Evolutionary conservation across 2,888 invertebrate genomes (phyloP), one percentile per base, ranked within the genome.

Genomic region (Hemaris fuciformis): DNA sequence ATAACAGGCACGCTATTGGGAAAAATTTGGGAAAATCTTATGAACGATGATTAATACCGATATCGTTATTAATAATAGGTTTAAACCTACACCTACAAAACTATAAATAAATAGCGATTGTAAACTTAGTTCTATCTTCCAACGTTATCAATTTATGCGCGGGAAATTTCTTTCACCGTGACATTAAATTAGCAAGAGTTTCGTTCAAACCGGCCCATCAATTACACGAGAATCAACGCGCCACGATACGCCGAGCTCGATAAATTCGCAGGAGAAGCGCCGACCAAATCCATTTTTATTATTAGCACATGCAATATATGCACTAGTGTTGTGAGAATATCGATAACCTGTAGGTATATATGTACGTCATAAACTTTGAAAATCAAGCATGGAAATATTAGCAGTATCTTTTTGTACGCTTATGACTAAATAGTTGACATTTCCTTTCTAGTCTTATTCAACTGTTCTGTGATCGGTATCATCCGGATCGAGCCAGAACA

Each of bases 201-300:
- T 53, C 53, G 31, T 53, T 15, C 53, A 27, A 53, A 31, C 4
- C 31, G 18, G 31, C 7, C 31, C 27, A 53, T 53, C 53, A 53
- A 53, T 53, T 53, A 31, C 27, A 53, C 27, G 31, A 18, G 53
- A 53, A 53, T 53, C 53, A 53, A 18, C 53, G 53, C 45, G 27
- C 10, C 18, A 18, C 53, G 53, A 53, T 60, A 66, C 61, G 66
- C 64, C 68, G 67, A 66, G 70, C 67, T 64, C 48, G 59, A 53
- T 53, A 53, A 53, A 53, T 53, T 53, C 31, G 31, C 53, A 31
- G 31, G 38, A 53, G 46, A 46, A 46, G 23, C 34, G 56, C 18
- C 25, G 46, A 46, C 46, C 41, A 43, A 59, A 59, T 59, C 58
- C 58, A 59, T 42, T 59, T 59, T 59, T 59, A 59, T 59, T 59